Percentiles rank a stretch among this genome's conserved stretches.
phyloP scores from a whole-genome alignment of 1,140 invertebrate genomes.

The Philopotamus ludificatus region DNA sequence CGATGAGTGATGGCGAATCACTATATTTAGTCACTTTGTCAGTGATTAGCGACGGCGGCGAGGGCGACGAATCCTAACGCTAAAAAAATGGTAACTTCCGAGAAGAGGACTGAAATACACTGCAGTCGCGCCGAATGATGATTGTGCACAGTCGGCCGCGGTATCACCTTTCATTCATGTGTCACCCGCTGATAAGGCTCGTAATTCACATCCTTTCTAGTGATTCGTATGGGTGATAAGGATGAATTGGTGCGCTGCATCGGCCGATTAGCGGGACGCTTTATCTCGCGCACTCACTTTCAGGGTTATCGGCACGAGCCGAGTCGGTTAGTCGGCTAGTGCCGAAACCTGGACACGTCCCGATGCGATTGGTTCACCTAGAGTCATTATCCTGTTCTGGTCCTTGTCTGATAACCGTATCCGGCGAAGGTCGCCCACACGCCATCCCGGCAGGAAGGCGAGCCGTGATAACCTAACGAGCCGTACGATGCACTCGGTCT shows the following conservation, averaged over 20 bases:
- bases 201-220: too few relatives aligned
- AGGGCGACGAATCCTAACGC: too few relatives aligned
- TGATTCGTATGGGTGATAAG: too few relatives aligned
- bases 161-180: too few relatives aligned
- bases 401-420: slow-evolving; percentile 6
- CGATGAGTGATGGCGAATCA: too few relatives aligned
- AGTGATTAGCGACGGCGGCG: too few relatives aligned
- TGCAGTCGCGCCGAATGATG: too few relatives aligned
- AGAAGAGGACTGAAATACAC: too few relatives aligned
- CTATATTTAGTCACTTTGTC: too few relatives aligned
- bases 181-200: too few relatives aligned
- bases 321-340: neutral
- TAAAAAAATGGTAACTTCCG: too few relatives aligned
- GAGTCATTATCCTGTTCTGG: neutral
- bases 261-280: neutral
- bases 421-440: slow-evolving; percentile 23
- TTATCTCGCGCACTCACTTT: neutral
- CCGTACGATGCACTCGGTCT: slow-evolving; percentile 21
- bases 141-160: too few relatives aligned
- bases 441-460: slow-evolving; percentile 12
- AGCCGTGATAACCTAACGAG: slow-evolving; percentile 21
- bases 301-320: neutral
- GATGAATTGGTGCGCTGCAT: neutral
- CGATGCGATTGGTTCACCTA: neutral
- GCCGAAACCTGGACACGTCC: neutral